A percentile compares a stretch with the other conserved stretches of the same genome.
phyloP scores from a whole-genome alignment of 2,888 invertebrate species.

The Xestia c-nigrum region DNA sequence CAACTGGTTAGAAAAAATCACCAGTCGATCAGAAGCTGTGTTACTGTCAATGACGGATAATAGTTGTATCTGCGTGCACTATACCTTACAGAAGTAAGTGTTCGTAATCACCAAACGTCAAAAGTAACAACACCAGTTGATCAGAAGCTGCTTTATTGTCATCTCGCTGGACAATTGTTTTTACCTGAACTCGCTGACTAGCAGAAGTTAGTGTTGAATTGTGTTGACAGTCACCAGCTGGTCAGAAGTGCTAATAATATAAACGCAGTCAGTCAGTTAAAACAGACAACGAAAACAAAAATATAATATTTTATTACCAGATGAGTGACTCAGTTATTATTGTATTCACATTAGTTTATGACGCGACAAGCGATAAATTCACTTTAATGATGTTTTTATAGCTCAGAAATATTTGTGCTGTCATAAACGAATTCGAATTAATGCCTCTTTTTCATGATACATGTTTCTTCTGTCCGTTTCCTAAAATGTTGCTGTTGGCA shows the following conservation, averaged over 20 bases:
- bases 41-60: too few relatives aligned
- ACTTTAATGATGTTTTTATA: slow-evolving; percentile 28
- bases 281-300: not conserved
- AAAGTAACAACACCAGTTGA: too few relatives aligned
- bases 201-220: slow-evolving; percentile 93
- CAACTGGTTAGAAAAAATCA: slow-evolving; percentile 88
- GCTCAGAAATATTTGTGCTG: not conserved
- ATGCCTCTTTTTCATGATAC: not conserved
- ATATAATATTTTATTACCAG: slow-evolving; percentile 12
- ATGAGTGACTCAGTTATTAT: slow-evolving; percentile 25
- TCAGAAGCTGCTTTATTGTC: slow-evolving; percentile 92
- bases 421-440: not conserved
- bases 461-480: too few relatives aligned
- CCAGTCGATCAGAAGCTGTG: slow-evolving; percentile 91
- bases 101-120: too few relatives aligned
- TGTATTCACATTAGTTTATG: slow-evolving; percentile 13
- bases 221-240: slow-evolving; percentile 68
- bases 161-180: slow-evolving; percentile 98
- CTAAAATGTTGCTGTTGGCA: not conserved
- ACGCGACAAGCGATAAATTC: slow-evolving; percentile 16
- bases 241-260: not conserved
- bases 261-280: not conserved
- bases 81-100: too few relatives aligned
- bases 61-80: too few relatives aligned
- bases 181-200: slow-evolving; percentile 93